Conservation (phyloP, 2,113 vertebrate species). For the Struthidea cinerea region DNA sequence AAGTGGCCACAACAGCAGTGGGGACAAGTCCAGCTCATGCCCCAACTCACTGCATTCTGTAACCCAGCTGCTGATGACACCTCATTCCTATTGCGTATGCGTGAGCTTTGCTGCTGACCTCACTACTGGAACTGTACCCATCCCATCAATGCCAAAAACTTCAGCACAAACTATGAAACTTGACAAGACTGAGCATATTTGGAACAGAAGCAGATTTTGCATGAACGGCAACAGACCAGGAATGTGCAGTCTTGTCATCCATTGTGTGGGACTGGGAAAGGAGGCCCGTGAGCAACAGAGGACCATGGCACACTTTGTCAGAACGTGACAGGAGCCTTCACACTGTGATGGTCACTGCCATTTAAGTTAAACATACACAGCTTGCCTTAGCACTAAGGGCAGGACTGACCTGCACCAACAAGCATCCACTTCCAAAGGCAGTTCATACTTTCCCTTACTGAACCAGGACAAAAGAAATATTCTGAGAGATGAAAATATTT, state of each 20-base stretch:
- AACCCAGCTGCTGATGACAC: not conserved
- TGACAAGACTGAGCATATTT: not conserved
- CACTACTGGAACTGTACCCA: not conserved
- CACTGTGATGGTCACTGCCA: rapidly evolving
- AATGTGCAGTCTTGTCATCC: not conserved
- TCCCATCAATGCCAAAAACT: not conserved
- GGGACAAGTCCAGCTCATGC: not conserved
- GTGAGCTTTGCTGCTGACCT: not conserved
- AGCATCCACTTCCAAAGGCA: not conserved
- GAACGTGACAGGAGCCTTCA: not conserved
- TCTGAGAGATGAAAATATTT: conserved; percentile 41
- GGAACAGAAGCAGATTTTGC: not conserved
- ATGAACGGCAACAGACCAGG: not conserved
- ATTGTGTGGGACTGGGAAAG: not conserved
- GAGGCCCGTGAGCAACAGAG: rapidly evolving
- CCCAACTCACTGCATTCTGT: not conserved
- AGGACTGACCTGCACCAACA: not conserved
- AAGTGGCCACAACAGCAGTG: not conserved
- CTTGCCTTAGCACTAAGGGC: not conserved
- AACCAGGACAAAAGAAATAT: conserved; percentile 41
- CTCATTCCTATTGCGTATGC: not conserved
- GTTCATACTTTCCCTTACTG: not conserved
- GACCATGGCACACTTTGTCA: not conserved
- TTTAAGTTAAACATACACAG: not conserved
- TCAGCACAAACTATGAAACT: not conserved